Percentiles rank a stretch among this genome's conserved stretches.
phyloP scores from a whole-genome alignment of 1,140 invertebrate genomes.

The Penaeus indicus region DNA sequence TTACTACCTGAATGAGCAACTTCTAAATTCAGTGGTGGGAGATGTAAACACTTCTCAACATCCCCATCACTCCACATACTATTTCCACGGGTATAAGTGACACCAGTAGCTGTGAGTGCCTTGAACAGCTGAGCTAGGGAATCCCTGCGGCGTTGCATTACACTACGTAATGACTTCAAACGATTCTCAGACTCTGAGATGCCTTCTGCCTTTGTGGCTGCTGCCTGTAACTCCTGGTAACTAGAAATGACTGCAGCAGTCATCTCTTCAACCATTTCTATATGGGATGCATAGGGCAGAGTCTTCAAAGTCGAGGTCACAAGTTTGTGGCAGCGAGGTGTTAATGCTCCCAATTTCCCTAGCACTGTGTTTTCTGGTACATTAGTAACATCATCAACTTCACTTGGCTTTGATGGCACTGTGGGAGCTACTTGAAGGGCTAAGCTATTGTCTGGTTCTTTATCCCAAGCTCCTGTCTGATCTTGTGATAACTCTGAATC shows the following conservation, averaged over 20 bases:
- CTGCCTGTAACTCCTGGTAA: slow-evolving; percentile 59
- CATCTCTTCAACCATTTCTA: slow-evolving; percentile 61
- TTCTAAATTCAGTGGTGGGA: slow-evolving; percentile 68
- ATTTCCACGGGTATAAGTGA: slow-evolving; percentile 62
- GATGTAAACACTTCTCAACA: slow-evolving; percentile 55
- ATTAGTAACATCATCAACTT: background rate
- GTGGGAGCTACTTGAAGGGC: background rate
- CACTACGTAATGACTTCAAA: slow-evolving; percentile 47
- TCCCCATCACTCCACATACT: slow-evolving; percentile 62
- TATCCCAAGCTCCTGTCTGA: slow-evolving; percentile 56
- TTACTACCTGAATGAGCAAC: slow-evolving; percentile 67
- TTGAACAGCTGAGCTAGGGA: slow-evolving; percentile 60
- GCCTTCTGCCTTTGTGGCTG: slow-evolving; percentile 41
- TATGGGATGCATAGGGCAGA: slow-evolving; percentile 51
- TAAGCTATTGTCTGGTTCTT: slow-evolving; percentile 23
- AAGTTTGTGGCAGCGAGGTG: slow-evolving; percentile 37
- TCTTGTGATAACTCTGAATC: slow-evolving; percentile 40
- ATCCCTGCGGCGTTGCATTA: slow-evolving; percentile 59
- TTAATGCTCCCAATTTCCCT: slow-evolving; percentile 17
- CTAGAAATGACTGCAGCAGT: slow-evolving; percentile 49
- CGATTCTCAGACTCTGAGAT: slow-evolving; percentile 45
- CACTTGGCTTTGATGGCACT: slow-evolving; percentile 13
- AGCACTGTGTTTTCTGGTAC: slow-evolving; percentile 37
- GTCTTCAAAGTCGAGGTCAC: slow-evolving; percentile 30
- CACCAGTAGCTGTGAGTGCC: slow-evolving; percentile 44